These are phyloP conservation scores for Melospiza georgiana DNA, from an alignment of 2,113 vertebrate genomes.

Conservation along the genomic window DNA sequence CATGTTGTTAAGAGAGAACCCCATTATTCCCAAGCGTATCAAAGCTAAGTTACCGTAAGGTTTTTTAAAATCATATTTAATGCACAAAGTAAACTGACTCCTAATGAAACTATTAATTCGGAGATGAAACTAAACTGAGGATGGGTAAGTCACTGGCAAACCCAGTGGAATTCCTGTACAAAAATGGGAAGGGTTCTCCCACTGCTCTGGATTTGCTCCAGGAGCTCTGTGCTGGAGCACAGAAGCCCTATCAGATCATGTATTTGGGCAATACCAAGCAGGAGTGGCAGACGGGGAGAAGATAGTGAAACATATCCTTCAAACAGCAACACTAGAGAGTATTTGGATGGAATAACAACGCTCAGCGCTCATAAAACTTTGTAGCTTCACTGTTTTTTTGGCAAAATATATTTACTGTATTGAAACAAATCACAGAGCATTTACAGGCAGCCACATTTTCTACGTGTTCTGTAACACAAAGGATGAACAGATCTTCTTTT, in stretches of 20 bases:
- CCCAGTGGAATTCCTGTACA: neutral
- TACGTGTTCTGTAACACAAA: constrained; percentile 32
- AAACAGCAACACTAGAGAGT: constrained; percentile 56
- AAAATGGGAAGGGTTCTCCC: constrained; percentile 18
- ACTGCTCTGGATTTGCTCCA: constrained; percentile 34
- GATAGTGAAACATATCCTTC: constrained; percentile 64
- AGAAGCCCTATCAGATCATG: neutral
- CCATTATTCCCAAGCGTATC: neutral
- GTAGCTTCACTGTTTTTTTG: constrained; percentile 28
- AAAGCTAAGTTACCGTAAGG: neutral
- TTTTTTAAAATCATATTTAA: neutral
- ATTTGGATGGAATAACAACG: constrained; percentile 49
- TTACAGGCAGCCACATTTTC: constrained; percentile 23
- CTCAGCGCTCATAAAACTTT: constrained; percentile 38
- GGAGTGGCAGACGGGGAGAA: constrained; percentile 31
- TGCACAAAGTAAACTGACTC: constrained; percentile 23
- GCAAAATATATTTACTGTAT: constrained; percentile 11
- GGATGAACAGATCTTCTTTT: constrained; percentile 33
- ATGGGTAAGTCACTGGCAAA: neutral
- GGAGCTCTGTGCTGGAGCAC: constrained; percentile 3
- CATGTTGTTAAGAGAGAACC: neutral
- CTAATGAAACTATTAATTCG: neutral
- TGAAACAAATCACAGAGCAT: constrained; percentile 37
- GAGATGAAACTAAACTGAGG: neutral
- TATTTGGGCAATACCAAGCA: neutral